These are phyloP conservation scores for Indri indri DNA, from an alignment of 2,113 vertebrate genomes.

Conservation along the genomic window DNA sequence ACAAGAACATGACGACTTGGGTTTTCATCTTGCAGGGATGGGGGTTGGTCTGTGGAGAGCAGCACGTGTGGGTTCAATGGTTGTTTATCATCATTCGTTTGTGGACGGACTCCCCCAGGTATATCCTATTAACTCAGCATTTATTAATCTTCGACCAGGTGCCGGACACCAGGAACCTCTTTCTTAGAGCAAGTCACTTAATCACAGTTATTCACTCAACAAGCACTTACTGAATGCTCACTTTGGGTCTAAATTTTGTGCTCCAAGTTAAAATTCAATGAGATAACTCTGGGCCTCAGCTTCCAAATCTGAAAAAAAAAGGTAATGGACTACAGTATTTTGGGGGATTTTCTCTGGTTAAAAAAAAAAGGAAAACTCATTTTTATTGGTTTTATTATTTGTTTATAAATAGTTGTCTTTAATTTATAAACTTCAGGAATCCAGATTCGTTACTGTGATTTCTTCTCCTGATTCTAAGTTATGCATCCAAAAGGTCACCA, in stretches of 20 bases:
- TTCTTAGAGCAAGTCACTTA: not conserved
- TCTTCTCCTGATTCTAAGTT: slow-evolving; percentile 33
- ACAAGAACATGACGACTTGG: not conserved
- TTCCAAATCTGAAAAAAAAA: not conserved
- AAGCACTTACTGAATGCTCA: not conserved
- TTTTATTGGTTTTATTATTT: slow-evolving; percentile 61
- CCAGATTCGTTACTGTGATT: not conserved
- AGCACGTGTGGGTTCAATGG: not conserved
- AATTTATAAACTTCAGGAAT: slow-evolving; percentile 57
- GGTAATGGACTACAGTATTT: not conserved
- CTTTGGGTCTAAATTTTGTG: not conserved
- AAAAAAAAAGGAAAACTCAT: not conserved
- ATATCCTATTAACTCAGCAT: not conserved
- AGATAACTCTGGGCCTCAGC: not conserved
- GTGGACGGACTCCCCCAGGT: not conserved
- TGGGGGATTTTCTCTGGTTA: not conserved
- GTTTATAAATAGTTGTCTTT: slow-evolving; percentile 63
- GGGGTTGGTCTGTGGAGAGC: not conserved
- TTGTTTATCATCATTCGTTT: not conserved
- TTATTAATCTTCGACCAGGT: not conserved
- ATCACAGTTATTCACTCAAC: slow-evolving; percentile 8
- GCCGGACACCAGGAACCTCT: not conserved
- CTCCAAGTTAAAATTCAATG: not conserved
- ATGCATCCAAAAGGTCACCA: slow-evolving; percentile 50
- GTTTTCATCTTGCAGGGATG: rapidly evolving